Evolutionary conservation across 2,797 vertebrate genomes (phyloP).

Genomic region (Manis crassicaudata): DNA sequence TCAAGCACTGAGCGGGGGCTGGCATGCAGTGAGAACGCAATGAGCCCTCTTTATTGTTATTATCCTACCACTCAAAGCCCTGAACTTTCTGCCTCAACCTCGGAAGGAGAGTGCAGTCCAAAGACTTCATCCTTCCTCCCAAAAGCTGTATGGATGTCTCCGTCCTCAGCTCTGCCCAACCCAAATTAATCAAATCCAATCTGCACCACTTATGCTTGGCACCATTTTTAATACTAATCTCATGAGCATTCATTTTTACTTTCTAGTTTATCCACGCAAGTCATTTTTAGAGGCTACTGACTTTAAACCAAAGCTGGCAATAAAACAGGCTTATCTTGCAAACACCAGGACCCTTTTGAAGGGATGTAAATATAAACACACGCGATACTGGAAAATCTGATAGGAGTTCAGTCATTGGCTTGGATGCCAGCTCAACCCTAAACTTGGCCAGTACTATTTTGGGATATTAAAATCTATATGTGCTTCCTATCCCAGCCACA

Average conservation of each 20-base stretch:
- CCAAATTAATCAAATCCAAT: conserved; percentile 49
- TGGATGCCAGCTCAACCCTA: conserved; percentile 64
- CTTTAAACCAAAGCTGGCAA: conserved; percentile 72
- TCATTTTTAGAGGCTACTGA: conserved; percentile 57
- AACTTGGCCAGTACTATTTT: conserved; percentile 69
- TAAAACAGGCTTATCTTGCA: conserved; percentile 76
- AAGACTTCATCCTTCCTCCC: not conserved
- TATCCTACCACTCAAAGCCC: not conserved
- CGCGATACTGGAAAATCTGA: conserved; percentile 49
- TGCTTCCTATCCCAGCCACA: conserved; percentile 76
- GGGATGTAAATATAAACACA: conserved; percentile 74
- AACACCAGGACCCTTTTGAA: conserved; percentile 65
- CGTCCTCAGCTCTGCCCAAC: conserved; percentile 24
- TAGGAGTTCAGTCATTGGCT: conserved; percentile 66
- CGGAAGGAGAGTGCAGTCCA: not conserved
- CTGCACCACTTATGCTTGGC: conserved; percentile 48
- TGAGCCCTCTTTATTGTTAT: not conserved
- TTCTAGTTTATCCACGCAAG: conserved; percentile 71
- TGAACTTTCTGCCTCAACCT: conserved; percentile 5
- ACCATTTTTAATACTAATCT: conserved; percentile 59
- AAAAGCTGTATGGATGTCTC: not conserved
- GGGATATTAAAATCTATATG: conserved; percentile 74
- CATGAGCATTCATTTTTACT: conserved; percentile 75
- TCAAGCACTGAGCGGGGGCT: not conserved
- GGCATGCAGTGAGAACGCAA: not conserved